These are phyloP conservation scores for Calameuta idolon DNA, from an alignment of 2,888 invertebrate species.

Conservation along the genomic window DNA sequence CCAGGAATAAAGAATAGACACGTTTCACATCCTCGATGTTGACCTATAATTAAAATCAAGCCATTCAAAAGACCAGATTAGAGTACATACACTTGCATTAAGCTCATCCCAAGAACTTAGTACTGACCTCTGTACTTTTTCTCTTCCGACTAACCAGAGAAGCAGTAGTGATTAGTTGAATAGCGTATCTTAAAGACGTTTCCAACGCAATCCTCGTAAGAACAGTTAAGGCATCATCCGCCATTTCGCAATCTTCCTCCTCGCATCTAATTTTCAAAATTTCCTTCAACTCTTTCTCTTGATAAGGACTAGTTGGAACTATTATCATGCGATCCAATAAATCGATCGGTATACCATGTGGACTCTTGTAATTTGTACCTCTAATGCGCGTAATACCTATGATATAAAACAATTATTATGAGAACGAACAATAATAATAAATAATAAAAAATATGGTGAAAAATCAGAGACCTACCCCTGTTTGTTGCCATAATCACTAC, in stretches of 20 bases:
- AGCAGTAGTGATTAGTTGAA: conserved; percentile 96
- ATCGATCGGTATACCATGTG: conserved; percentile 98
- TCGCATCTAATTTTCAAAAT: conserved; percentile 95
- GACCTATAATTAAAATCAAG: conserved; percentile 68
- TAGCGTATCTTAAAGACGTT: conserved; percentile 95
- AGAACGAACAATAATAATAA: not conserved
- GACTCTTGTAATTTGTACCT: conserved; percentile 92
- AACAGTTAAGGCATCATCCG: conserved; percentile 89
- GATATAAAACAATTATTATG: not conserved
- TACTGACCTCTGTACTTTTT: conserved; percentile 84
- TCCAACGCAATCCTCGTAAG: conserved; percentile 93
- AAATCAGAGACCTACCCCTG: conserved; percentile 70
- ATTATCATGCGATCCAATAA: conserved; percentile 95
- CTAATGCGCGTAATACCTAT: conserved; percentile 90
- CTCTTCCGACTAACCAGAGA: conserved; percentile 92
- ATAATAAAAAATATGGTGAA: not conserved
- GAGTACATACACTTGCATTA: not conserved
- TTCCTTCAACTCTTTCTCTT: conserved; percentile 88
- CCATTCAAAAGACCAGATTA: not conserved
- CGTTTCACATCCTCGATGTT: conserved; percentile 93
- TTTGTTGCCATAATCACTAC: conserved; percentile 99
- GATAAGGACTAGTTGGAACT: conserved; percentile 90
- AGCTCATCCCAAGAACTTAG: not conserved
- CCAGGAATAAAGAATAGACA: conserved; percentile 94
- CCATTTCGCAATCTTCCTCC: conserved; percentile 97